Conservation (phyloP, 2,113 vertebrate species). For the Furnarius figulus region DNA sequence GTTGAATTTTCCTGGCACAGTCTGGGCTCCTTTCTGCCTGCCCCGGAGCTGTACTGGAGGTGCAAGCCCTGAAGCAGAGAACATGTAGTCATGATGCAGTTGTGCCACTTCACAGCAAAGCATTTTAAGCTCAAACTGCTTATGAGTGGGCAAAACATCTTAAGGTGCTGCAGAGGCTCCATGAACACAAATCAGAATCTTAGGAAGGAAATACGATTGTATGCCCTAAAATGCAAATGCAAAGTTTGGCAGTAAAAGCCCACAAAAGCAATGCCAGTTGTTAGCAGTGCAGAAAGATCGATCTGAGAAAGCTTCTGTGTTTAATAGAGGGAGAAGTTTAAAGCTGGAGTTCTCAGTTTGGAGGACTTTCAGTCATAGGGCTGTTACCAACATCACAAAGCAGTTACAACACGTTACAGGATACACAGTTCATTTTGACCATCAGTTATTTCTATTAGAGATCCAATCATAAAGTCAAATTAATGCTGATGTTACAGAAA, state of each 20-base stretch:
- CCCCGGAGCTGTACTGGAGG: not conserved
- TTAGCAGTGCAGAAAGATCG: not conserved
- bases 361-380: not conserved
- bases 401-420: not conserved
- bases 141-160: not conserved
- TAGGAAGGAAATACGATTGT: not conserved
- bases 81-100: fast-evolving
- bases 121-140: not conserved
- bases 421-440: not conserved
- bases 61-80: not conserved
- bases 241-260: not conserved
- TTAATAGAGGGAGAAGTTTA: not conserved
- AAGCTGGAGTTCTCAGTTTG: not conserved
- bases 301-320: not conserved
- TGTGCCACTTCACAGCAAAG: not conserved
- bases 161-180: not conserved
- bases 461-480: not conserved
- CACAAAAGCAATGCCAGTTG: not conserved
- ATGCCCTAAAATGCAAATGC: not conserved
- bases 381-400: not conserved
- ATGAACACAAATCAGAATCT: not conserved
- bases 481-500: not conserved
- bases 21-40: not conserved
- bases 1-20: not conserved
- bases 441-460: not conserved